Percentiles rank a stretch among this genome's conserved stretches.
phyloP scores from a whole-genome alignment of 1,140 invertebrate species.

The Zaprionus ghesquierei region DNA sequence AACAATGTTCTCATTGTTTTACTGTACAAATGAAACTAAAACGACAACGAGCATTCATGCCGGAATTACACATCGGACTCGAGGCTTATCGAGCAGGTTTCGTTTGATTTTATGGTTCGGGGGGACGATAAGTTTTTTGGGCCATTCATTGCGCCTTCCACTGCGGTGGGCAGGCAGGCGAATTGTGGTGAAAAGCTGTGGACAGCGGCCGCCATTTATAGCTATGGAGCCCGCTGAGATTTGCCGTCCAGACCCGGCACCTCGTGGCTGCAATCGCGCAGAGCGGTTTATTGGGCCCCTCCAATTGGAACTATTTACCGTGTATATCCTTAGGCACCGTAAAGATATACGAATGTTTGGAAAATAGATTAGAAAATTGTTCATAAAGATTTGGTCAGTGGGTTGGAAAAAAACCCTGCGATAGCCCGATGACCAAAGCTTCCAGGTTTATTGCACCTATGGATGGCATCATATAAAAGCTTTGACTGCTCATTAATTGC shows the following conservation, averaged over 20 bases:
- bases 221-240: conserved; percentile 36
- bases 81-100: conserved; percentile 41
- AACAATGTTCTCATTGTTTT: conserved; percentile 51
- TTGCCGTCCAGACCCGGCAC: background rate
- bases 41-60: background rate
- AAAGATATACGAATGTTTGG: conserved; percentile 17
- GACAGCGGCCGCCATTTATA: conserved; percentile 41
- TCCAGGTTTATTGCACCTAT: conserved; percentile 29
- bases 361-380: background rate
- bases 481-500: conserved; percentile 67
- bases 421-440: conserved; percentile 41
- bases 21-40: conserved; percentile 57
- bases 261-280: background rate
- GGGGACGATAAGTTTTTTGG: conserved; percentile 29
- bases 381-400: conserved; percentile 52
- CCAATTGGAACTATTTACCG: conserved; percentile 26
- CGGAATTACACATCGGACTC: conserved; percentile 50
- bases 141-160: conserved; percentile 29
- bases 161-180: conserved; percentile 8
- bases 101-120: conserved; percentile 17
- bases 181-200: conserved; percentile 9
- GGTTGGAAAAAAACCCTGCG: conserved; percentile 13
- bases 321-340: conserved; percentile 23
- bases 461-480: conserved; percentile 58
- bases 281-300: conserved; percentile 20